Evolutionary conservation across 2,113 vertebrate genomes (phyloP).

Genomic region (Pollimyrus isidori): DNA sequence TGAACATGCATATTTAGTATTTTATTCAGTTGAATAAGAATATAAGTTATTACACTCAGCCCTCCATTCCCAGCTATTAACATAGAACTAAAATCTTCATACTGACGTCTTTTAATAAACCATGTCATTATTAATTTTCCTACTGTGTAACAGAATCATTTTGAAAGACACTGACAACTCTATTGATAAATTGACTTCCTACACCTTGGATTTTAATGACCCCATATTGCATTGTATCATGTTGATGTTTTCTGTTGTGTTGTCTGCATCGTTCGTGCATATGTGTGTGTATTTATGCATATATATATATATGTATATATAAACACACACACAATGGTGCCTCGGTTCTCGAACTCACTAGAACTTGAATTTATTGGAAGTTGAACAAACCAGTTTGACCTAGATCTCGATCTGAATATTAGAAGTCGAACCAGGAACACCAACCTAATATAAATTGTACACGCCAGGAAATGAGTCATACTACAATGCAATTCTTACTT

Average conservation of each 20-base stretch:
- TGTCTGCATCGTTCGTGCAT: neutral
- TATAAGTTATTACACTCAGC: neutral
- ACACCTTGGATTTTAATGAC: neutral
- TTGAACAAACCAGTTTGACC: too few relatives aligned
- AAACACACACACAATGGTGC: neutral
- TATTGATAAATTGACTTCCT: neutral
- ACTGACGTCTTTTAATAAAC: neutral
- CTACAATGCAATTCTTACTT: too few relatives aligned
- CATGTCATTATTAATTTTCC: neutral
- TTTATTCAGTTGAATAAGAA: neutral
- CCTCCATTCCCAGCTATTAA: neutral
- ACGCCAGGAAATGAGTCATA: too few relatives aligned
- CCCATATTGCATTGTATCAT: neutral
- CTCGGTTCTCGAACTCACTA: too few relatives aligned
- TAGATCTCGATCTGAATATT: too few relatives aligned
- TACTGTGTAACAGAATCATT: neutral
- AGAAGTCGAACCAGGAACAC: too few relatives aligned
- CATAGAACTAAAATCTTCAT: neutral
- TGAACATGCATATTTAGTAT: neutral
- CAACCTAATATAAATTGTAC: too few relatives aligned
- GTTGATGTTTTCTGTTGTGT: neutral
- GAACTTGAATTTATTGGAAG: too few relatives aligned
- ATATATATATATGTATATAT: constrained; percentile 15
- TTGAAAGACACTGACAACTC: neutral
- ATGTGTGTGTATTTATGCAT: too few relatives aligned